Evolutionary conservation across 2,888 invertebrate species (phyloP), one percentile per base, ranked within the genome.

Genomic region (Vanessa cardui): DNA sequence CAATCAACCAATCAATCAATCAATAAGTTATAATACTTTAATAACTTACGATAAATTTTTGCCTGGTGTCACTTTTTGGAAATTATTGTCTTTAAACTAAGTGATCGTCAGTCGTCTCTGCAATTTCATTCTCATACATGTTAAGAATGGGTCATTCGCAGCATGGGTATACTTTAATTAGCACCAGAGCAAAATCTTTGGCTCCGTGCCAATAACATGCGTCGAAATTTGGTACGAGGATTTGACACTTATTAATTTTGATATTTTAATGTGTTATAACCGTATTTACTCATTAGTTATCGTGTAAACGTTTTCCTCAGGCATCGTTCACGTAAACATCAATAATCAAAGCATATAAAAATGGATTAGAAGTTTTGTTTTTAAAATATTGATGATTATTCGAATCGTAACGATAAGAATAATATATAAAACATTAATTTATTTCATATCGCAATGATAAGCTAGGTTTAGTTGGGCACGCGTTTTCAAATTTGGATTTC

Each of bases 121-220:
- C 39, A 33, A 47, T n/a, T 39, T 7, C n/a, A 39, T 58, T 68
- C 47, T 63, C 46, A 46, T 50, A 39, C 58, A 56, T 72, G 68
- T 69, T 73, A 77, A 77, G 78, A 82, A 78, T 76, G 77, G 73
- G 69, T 72, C 74, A 74, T 26, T 58, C 39, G 74, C 73, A 72
- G 74, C 72, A 78, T 76, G 75, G 76, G 78, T 77, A 78, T 77
- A 83, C 78, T 83, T 83, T 83, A 83, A 84, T 86, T 83, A 82
- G 80, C 75, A 75, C 74, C 76, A 74, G 70, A 73, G 72, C 75
- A 72, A 74, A 73, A 74, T 72, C 67, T 72, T 77, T 85, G 85
- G 86, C 76, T 52, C 58, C 44, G 58, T 66, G 80, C 85, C 86
- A 84, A 78, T 69, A 69, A 75, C 73, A 69, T 74, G 75, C 75